phyloP scores from a whole-genome alignment of 2,888 invertebrate genomes.

The Fabriciana adippe region DNA sequence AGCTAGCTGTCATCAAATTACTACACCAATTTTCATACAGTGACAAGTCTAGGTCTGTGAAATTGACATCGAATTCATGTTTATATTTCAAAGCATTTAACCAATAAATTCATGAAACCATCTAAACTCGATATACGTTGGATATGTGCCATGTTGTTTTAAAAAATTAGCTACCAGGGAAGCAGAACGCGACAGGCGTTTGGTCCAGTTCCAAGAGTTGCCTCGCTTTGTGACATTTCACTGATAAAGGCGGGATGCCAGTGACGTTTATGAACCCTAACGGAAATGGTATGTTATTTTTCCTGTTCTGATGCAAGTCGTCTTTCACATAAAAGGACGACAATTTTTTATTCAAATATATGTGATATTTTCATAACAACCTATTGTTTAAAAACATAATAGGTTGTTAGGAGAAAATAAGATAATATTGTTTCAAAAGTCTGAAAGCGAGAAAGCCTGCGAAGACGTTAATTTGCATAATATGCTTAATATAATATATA shows the following conservation, averaged over 20 bases:
- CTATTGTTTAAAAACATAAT: neutral
- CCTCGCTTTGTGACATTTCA: conserved; percentile 31
- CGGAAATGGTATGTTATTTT: conserved; percentile 17
- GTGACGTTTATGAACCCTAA: conserved; percentile 31
- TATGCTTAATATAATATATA: too few species aligned
- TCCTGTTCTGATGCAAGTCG: neutral
- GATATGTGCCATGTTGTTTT: conserved; percentile 36
- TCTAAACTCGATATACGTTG: conserved; percentile 29
- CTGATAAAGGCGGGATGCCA: conserved; percentile 31
- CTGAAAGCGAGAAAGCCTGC: too few species aligned
- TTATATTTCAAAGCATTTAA: neutral
- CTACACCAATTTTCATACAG: too few species aligned
- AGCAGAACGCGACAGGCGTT: conserved; percentile 32
- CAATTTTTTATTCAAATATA: neutral
- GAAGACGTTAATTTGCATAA: too few species aligned
- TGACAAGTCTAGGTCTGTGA: too few species aligned
- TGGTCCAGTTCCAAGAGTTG: conserved; percentile 35
- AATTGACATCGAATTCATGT: too few species aligned
- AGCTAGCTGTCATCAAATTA: too few species aligned
- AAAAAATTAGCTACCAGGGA: conserved; percentile 32
- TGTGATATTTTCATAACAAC: too few species aligned
- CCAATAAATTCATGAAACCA: conserved; percentile 26
- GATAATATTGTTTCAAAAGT: too few species aligned
- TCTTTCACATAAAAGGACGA: too few species aligned
- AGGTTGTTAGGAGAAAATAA: too few species aligned